phyloP scores from a whole-genome alignment of 2,888 invertebrate species.

The Patella depressa region DNA sequence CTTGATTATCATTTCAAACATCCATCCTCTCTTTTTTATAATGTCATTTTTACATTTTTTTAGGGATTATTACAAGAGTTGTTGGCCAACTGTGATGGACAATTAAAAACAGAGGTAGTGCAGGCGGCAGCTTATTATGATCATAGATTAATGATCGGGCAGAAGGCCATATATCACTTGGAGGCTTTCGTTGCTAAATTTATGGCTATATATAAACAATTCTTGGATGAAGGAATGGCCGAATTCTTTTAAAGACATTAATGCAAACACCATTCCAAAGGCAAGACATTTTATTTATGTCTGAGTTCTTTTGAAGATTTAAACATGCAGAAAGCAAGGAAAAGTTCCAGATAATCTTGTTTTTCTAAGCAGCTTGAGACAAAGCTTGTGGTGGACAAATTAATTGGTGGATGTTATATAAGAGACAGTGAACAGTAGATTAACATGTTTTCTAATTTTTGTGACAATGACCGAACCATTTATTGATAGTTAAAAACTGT shows the following conservation, averaged over 20 bases:
- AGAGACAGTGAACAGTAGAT: no score
- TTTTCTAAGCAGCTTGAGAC: no score
- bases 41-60: slow-evolving; percentile 16
- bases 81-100: slow-evolving; percentile 89
- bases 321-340: no score
- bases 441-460: no score
- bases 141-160: slow-evolving; percentile 91
- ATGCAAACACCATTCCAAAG: no score
- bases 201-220: slow-evolving; percentile 93
- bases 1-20: no score
- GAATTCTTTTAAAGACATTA: slow-evolving; percentile 57
- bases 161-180: slow-evolving; percentile 94
- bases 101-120: slow-evolving; percentile 87
- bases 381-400: no score
- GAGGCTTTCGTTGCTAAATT: slow-evolving; percentile 98
- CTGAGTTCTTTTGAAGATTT: slow-evolving; percentile 59
- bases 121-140: slow-evolving; percentile 91
- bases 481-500: no score
- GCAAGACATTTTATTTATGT: slow-evolving; percentile 76
- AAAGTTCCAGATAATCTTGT: no score
- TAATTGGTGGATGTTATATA: no score
- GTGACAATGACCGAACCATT: no score
- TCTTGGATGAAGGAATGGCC: slow-evolving; percentile 79
- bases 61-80: slow-evolving; percentile 85
- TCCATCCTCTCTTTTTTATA: no score